These are phyloP conservation scores for Prionace glauca DNA, from an alignment of 2,797 vertebrate species.

Conservation along the genomic window DNA sequence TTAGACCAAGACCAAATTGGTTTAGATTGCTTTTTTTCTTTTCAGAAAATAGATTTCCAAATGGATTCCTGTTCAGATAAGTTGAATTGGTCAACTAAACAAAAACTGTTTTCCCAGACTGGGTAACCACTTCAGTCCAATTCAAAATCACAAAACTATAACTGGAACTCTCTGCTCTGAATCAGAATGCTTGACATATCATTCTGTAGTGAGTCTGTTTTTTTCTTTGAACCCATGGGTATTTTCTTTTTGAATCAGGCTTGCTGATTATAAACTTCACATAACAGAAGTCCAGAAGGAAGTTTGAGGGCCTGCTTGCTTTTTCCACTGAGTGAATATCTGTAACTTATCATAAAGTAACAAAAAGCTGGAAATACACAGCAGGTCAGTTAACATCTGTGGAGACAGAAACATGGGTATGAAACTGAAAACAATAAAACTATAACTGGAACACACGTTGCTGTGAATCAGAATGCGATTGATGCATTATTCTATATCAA, in stretches of 20 bases:
- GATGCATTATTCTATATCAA: neutral
- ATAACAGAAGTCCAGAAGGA: neutral
- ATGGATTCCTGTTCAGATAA: neutral
- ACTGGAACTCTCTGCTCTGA: neutral
- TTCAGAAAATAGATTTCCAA: neutral
- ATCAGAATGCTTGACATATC: neutral
- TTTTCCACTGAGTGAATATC: neutral
- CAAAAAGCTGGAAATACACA: neutral
- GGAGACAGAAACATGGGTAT: neutral
- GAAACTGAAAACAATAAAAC: too few species aligned
- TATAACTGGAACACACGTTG: too few species aligned
- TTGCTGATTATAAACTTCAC: neutral
- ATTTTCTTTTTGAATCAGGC: neutral
- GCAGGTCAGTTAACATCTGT: neutral
- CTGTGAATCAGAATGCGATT: too few species aligned
- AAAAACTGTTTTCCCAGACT: neutral
- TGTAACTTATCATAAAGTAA: neutral
- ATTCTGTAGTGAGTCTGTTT: neutral
- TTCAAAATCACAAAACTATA: neutral
- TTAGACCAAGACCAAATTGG: neutral
- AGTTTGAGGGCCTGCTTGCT: neutral
- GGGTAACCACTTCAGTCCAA: neutral
- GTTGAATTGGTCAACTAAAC: neutral
- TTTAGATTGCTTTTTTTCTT: neutral
- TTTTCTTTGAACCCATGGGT: neutral